Evolutionary conservation across 2,797 vertebrate species (phyloP).

Genomic region (Harpagifer antarcticus): DNA sequence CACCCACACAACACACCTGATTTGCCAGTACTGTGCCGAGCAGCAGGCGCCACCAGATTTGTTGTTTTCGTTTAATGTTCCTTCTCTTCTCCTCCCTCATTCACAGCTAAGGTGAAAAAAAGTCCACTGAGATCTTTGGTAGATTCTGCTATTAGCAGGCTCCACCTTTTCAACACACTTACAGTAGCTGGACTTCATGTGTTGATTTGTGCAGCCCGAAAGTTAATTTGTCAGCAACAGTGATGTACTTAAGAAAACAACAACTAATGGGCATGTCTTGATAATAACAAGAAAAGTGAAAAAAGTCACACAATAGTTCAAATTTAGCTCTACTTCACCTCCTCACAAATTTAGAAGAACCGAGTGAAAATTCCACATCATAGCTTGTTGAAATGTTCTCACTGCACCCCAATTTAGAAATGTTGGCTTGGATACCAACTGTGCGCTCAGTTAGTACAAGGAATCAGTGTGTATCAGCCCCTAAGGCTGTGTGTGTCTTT

Average conservation of each 20-base stretch:
- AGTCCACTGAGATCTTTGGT: slow-evolving; percentile 57
- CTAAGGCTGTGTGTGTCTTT: slow-evolving; percentile 58
- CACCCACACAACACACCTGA: slow-evolving; percentile 67
- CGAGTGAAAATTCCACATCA: slow-evolving; percentile 61
- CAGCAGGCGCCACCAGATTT: slow-evolving; percentile 70
- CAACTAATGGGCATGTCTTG: slow-evolving; percentile 16
- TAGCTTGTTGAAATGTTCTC: slow-evolving; percentile 57
- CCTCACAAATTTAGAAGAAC: slow-evolving; percentile 65
- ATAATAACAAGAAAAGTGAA: slow-evolving; percentile 28
- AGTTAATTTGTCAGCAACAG: slow-evolving; percentile 32
- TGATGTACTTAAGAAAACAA: background rate
- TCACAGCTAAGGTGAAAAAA: slow-evolving; percentile 76
- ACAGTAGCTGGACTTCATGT: slow-evolving; percentile 42
- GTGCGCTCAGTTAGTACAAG: slow-evolving; percentile 73
- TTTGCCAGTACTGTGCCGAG: slow-evolving; percentile 65
- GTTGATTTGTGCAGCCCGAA: slow-evolving; percentile 46
- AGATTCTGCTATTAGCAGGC: slow-evolving; percentile 50
- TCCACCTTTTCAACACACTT: slow-evolving; percentile 57
- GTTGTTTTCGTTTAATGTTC: slow-evolving; percentile 66
- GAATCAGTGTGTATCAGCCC: slow-evolving; percentile 76
- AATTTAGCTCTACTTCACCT: slow-evolving; percentile 45
- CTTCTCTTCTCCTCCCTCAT: slow-evolving; percentile 50
- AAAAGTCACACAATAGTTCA: slow-evolving; percentile 44
- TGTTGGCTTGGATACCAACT: slow-evolving; percentile 60
- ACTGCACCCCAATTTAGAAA: slow-evolving; percentile 74